Evolutionary conservation across 2,888 invertebrate species (phyloP).

Genomic region (Callyntrura sp.): DNA sequence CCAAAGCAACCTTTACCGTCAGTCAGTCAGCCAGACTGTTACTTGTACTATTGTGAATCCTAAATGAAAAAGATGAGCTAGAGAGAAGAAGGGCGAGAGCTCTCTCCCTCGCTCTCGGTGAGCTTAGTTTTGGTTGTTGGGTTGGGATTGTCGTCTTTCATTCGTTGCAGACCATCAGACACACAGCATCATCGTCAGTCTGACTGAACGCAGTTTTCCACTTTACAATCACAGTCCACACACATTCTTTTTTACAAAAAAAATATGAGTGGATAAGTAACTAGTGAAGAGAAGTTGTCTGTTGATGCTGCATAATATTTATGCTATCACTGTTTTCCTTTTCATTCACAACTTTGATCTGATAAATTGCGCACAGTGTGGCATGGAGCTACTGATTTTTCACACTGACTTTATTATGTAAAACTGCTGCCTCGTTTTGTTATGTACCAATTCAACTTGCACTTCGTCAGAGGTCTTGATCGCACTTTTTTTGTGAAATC

Average conservation of each 20-base stretch:
- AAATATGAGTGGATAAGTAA: slow-evolving; percentile 13
- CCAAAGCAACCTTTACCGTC: slow-evolving; percentile 23
- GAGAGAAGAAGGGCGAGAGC: no score
- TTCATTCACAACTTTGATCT: slow-evolving; percentile 28
- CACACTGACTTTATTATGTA: no score
- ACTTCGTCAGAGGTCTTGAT: no score
- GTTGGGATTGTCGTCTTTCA: not conserved
- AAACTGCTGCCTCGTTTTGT: no score
- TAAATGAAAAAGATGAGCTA: slow-evolving; percentile 27
- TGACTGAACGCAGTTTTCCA: not conserved
- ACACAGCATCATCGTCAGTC: slow-evolving; percentile 4
- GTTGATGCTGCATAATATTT: not conserved
- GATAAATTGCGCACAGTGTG: not conserved
- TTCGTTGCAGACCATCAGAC: slow-evolving; percentile 29
- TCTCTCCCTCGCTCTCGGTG: not conserved
- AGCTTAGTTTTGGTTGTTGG: not conserved
- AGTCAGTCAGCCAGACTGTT: slow-evolving; percentile 15
- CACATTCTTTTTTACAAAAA: not conserved
- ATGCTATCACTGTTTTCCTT: no score
- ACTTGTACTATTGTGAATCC: not conserved
- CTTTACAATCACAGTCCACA: not conserved
- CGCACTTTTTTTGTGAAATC: no score
- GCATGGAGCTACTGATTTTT: no score
- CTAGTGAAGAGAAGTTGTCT: not conserved
- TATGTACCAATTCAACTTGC: no score